phyloP scores from a whole-genome alignment of 2,888 invertebrate species.

The Phortica okadai region DNA sequence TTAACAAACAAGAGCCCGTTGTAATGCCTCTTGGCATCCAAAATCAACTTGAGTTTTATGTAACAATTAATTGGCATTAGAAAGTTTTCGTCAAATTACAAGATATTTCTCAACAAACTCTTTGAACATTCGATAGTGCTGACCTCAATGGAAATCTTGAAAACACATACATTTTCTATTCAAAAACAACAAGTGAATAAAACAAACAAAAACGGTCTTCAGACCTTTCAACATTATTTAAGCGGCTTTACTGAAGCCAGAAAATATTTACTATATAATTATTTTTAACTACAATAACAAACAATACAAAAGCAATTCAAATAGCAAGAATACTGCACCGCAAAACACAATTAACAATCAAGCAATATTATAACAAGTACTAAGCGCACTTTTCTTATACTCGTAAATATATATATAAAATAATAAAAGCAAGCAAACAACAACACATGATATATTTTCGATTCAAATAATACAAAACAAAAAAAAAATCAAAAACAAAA shows the following conservation, averaged over 20 bases:
- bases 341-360: not conserved
- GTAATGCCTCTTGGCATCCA: too few species aligned
- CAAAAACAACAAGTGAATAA: too few species aligned
- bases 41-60: too few species aligned
- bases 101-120: too few species aligned
- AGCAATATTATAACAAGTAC: not conserved
- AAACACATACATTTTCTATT: too few species aligned
- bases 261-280: not conserved
- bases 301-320: not conserved
- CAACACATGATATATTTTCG: not conserved
- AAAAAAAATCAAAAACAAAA: not conserved
- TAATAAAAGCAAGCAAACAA: not conserved
- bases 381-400: constrained; percentile 1
- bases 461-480: not conserved
- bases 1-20: too few species aligned
- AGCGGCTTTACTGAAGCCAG: not conserved
- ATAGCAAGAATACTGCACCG: not conserved
- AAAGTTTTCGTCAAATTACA: too few species aligned
- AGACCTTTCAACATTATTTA: too few species aligned
- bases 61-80: too few species aligned
- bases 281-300: not conserved
- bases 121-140: too few species aligned
- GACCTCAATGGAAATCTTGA: too few species aligned
- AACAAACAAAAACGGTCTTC: too few species aligned
- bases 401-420: not conserved